Base-by-base conservation (phyloP, 92 coral and sea anemone genomes). In the Isaurus tuberculatus region DNA sequence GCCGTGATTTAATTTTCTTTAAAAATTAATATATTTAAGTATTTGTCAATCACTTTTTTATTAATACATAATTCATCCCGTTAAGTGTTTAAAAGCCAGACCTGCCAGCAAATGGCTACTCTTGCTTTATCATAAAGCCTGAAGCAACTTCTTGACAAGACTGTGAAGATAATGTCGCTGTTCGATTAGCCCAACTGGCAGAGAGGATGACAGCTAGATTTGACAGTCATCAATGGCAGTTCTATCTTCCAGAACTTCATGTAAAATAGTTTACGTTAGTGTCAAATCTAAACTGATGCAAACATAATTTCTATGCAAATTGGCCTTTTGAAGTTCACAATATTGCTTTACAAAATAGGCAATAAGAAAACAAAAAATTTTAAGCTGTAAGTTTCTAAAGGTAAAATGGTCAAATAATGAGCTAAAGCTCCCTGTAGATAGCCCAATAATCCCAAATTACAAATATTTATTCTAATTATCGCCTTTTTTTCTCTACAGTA, bases 21-120 rank as follows among this genome's bases (percentile, higher is more conserved):
- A 60, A 77, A 77, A 36, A 77, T 77, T 77, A 33, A 77, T 57
- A 58, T 77, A 77, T 77, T 65, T 14, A 77, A 58, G 70, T 58
- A 58, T 33, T 60, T 77, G 51, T 60, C 33, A 34, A 32, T 40
- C 46, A 40, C 5, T 4, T 40, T 40, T 40, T 26, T n/a, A 25
- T 0, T 77, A 17, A 77, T 77, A 26, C 70, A 77, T 77, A 57
- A 77, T 77, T 58, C 36, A 77, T 60, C 30, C 70, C 8, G 82
- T 77, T 58, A 57, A 34, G 80, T 74, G 31, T 74, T 74, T 74
- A 10, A 74, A 20, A 74, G 32, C 40, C 51, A 64, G 46, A 34
- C 75, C 8, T 72, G 34, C 6, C 73, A 29, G 34, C 25, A 28
- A 72, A 16, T 58, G 68, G 32, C 23, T 17, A 4, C n/a, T 29